These are phyloP conservation scores for Hyla sarda DNA, from an alignment of 2,113 vertebrate genomes.

Conservation along the genomic window DNA sequence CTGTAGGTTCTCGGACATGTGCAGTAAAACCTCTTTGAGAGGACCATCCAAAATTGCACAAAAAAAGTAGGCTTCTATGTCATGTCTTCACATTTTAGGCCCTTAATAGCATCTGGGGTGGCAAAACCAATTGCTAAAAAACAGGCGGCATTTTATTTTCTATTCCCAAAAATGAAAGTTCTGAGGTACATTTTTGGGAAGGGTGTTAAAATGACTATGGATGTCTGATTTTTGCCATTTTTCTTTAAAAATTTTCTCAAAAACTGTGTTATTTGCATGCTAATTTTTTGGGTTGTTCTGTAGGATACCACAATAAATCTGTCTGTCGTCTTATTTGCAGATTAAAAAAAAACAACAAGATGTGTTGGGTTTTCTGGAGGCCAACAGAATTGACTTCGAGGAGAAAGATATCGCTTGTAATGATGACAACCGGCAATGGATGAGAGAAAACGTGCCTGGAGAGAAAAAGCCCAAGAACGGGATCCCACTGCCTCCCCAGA, in stretches of 20 bases:
- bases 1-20: no score
- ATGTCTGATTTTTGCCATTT: no score
- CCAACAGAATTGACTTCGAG: constrained; percentile 93
- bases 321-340: constrained; percentile 66
- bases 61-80: no score
- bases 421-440: constrained; percentile 94
- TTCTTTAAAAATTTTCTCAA: not conserved
- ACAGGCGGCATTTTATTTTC: no score
- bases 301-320: not conserved
- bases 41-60: no score
- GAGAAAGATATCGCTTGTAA: constrained; percentile 94
- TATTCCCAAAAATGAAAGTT: no score
- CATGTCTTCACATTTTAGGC: no score
- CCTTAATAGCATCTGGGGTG: no score
- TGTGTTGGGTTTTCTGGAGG: constrained; percentile 94
- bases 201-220: no score
- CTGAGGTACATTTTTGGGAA: no score
- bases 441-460: constrained; percentile 94
- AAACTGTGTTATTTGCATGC: not conserved
- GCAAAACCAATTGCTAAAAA: no score
- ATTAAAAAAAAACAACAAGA: constrained; percentile 99
- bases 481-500: constrained; percentile 95
- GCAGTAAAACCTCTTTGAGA: no score
- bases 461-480: constrained; percentile 95
- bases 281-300: not conserved